Percentiles rank a stretch among this genome's conserved stretches.
Conservation (phyloP, 2,113 vertebrate genomes). For the Xenus cinereus region DNA sequence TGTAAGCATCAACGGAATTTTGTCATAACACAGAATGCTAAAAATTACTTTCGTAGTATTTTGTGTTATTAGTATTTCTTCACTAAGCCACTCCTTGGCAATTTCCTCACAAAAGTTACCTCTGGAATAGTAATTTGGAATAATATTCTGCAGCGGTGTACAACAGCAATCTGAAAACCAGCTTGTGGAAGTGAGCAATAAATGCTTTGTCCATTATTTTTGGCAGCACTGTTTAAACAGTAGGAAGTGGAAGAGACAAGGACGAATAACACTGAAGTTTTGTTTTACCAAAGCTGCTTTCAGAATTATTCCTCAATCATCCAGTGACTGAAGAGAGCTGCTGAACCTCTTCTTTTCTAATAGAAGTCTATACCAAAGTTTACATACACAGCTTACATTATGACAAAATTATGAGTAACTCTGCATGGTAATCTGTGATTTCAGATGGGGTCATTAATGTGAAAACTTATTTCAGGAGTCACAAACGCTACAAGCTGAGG, state of each 20-base stretch:
- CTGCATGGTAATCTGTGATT: background rate
- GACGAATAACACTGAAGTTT: background rate
- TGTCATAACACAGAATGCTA: background rate
- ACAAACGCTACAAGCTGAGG: background rate
- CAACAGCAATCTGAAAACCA: background rate
- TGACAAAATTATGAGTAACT: background rate
- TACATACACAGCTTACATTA: background rate
- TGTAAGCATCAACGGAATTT: background rate
- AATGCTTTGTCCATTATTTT: background rate
- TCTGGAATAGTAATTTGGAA: background rate
- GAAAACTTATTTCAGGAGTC: background rate
- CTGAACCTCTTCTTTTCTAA: background rate
- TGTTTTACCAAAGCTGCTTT: background rate
- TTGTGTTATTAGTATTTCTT: background rate
- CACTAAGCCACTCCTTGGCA: background rate
- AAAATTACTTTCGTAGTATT: background rate
- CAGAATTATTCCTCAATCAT: background rate
- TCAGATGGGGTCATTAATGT: background rate
- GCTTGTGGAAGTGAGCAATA: background rate
- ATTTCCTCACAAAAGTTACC: background rate
- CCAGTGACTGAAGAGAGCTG: background rate
- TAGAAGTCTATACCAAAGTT: background rate
- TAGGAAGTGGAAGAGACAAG: background rate
- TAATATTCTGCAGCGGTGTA: background rate
- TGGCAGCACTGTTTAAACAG: background rate